These are phyloP conservation scores for Sinelater perroti DNA, from an alignment of 2,888 invertebrate species.

Conservation along the genomic window DNA sequence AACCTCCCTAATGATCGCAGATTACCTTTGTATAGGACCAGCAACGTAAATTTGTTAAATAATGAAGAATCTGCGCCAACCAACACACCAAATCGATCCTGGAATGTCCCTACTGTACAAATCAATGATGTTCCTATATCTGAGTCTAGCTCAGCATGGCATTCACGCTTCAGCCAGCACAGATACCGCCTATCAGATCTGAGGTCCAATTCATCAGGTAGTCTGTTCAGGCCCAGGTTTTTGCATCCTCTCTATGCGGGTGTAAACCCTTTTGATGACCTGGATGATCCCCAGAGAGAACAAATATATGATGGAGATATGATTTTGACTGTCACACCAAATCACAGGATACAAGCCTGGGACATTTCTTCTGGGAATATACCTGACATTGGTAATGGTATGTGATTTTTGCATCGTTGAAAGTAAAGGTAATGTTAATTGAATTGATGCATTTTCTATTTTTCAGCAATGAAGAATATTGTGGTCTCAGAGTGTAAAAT, in stretches of 20 bases:
- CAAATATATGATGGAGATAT: slow-evolving; percentile 58
- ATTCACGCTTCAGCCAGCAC: slow-evolving; percentile 40
- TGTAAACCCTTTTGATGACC: slow-evolving; percentile 58
- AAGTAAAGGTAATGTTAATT: neutral
- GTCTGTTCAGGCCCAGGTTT: slow-evolving; percentile 57
- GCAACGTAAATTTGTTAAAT: slow-evolving; percentile 42
- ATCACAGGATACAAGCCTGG: slow-evolving; percentile 86
- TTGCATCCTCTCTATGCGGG: slow-evolving; percentile 64
- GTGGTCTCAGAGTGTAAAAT: slow-evolving; percentile 84
- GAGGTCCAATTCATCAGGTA: slow-evolving; percentile 46
- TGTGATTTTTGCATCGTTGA: no score
- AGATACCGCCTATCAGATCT: slow-evolving; percentile 53
- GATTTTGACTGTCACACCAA: slow-evolving; percentile 69
- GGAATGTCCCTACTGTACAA: slow-evolving; percentile 66
- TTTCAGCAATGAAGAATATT: slow-evolving; percentile 74
- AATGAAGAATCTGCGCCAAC: slow-evolving; percentile 36
- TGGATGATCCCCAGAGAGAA: slow-evolving; percentile 57
- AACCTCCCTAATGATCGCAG: slow-evolving; percentile 24
- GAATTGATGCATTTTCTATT: slow-evolving; percentile 31
- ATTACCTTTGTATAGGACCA: slow-evolving; percentile 41
- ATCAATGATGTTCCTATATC: slow-evolving; percentile 68
- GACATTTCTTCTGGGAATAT: slow-evolving; percentile 76
- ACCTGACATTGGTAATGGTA: slow-evolving; percentile 79
- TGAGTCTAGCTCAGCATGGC: slow-evolving; percentile 50
- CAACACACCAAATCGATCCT: slow-evolving; percentile 29